A percentile compares a stretch with the other conserved stretches of the same genome.
Conservation (phyloP, 2,113 vertebrate species). For the Coptodon bakossiorum region DNA sequence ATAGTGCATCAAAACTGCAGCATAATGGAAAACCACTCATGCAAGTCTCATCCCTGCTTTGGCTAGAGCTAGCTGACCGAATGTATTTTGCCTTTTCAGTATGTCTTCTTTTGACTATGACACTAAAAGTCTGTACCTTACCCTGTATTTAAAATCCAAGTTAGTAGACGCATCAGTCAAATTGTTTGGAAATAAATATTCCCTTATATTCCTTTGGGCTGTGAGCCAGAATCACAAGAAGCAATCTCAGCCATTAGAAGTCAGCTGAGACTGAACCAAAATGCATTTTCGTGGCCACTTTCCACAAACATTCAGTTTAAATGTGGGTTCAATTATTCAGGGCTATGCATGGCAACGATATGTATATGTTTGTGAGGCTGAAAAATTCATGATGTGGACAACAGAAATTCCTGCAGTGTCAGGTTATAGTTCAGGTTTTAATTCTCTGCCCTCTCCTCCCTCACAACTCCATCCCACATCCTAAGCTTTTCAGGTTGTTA, state of each 20-base stretch:
- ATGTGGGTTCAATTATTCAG: conserved; percentile 8
- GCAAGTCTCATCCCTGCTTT: neutral
- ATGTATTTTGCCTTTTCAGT: neutral
- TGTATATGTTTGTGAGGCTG: neutral
- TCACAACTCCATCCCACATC: neutral
- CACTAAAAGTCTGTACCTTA: neutral
- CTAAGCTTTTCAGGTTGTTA: neutral
- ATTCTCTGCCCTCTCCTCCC: neutral
- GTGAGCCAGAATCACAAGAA: neutral
- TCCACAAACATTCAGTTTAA: conserved; percentile 7
- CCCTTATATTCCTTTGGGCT: neutral
- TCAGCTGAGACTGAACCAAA: neutral
- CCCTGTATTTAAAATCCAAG: neutral
- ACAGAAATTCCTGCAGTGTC: neutral
- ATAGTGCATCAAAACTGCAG: neutral
- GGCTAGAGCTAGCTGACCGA: neutral
- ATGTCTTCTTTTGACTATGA: neutral
- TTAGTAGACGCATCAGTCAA: neutral
- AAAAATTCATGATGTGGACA: neutral
- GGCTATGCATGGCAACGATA: neutral
- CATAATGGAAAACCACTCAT: neutral
- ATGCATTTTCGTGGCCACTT: neutral
- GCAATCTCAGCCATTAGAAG: neutral
- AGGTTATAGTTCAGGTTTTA: neutral
- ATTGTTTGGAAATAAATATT: neutral